phyloP scores from a whole-genome alignment of 2,797 vertebrate genomes.

The Cyprinodon diabolis region DNA sequence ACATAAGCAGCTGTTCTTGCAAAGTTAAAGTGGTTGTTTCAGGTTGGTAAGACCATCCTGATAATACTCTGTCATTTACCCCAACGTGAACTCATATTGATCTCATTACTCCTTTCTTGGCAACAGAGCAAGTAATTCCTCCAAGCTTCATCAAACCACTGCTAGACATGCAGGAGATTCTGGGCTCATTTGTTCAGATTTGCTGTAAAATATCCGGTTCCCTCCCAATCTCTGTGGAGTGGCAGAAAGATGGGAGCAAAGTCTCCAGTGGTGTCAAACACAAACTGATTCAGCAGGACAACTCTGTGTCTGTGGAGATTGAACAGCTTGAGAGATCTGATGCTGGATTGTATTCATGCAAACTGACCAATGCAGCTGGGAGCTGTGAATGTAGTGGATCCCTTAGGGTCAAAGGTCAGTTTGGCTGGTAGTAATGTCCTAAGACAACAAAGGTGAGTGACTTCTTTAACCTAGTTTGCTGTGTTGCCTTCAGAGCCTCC shows the following conservation, averaged over 20 bases:
- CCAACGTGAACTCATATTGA: constrained; percentile 17
- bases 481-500: constrained; percentile 88
- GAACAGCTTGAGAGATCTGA: constrained; percentile 89
- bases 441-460: constrained; percentile 50
- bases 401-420: constrained; percentile 80
- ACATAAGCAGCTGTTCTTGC: constrained; percentile 92
- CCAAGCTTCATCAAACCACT: constrained; percentile 95
- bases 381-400: constrained; percentile 87
- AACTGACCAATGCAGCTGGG: constrained; percentile 90
- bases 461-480: constrained; percentile 54
- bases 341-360: constrained; percentile 91
- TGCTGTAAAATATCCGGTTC: constrained; percentile 95
- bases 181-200: constrained; percentile 91
- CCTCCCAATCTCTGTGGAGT: constrained; percentile 91
- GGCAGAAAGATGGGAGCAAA: constrained; percentile 92
- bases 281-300: constrained; percentile 91
- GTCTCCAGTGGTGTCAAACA: constrained; percentile 90
- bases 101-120: constrained; percentile 44
- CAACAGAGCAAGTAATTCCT: constrained; percentile 92
- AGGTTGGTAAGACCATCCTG: constrained; percentile 85
- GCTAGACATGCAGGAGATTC: constrained; percentile 88
- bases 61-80: background rate
- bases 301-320: constrained; percentile 87
- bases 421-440: constrained; percentile 29
- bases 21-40: constrained; percentile 89